These are phyloP conservation scores for Cephus pygmeus DNA, from an alignment of 2,888 invertebrate genomes.

Conservation along the genomic window DNA sequence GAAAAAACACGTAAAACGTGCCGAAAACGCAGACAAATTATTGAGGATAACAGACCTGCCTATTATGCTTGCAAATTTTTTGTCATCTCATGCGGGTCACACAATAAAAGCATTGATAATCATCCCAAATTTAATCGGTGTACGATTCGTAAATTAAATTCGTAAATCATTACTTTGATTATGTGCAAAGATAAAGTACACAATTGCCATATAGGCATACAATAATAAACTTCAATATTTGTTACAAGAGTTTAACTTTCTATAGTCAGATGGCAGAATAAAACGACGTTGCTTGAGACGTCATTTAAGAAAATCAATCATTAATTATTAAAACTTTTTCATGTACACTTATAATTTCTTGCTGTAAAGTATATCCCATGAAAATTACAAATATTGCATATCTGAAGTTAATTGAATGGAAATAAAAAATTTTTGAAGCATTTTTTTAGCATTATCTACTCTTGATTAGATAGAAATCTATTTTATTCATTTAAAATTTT, in stretches of 20 bases:
- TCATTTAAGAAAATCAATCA: background rate
- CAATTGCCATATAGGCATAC: background rate
- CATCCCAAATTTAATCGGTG: background rate
- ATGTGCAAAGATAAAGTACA: background rate
- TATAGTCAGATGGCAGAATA: background rate
- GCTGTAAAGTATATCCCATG: background rate
- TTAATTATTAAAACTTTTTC: background rate
- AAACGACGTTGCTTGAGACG: background rate
- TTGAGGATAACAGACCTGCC: background rate
- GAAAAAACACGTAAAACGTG: background rate
- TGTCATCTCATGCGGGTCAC: background rate
- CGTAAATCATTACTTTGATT: background rate
- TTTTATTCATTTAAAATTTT: background rate
- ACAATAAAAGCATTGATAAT: background rate
- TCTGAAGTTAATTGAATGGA: background rate
- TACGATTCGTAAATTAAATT: background rate
- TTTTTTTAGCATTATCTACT: background rate
- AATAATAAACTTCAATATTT: background rate
- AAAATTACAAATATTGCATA: background rate
- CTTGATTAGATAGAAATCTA: background rate
- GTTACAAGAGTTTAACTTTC: background rate
- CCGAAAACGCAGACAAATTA: background rate
- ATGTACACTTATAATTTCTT: background rate
- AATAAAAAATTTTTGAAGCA: background rate
- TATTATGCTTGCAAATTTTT: background rate